Conservation (phyloP, 2,888 invertebrate genomes). For the Actias luna region DNA sequence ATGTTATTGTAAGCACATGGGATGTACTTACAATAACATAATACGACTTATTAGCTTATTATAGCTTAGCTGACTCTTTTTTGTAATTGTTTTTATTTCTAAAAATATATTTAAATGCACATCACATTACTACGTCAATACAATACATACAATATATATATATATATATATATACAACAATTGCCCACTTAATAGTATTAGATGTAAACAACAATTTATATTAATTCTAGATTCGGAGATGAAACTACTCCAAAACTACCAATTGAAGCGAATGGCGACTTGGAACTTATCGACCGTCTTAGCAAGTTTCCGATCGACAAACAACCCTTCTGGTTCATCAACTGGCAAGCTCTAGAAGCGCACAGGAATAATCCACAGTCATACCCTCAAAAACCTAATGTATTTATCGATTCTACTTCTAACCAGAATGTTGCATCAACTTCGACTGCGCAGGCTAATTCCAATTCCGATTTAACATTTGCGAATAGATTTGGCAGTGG, state of each 20-base stretch:
- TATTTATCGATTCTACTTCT: conserved; percentile 39
- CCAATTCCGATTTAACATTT: conserved; percentile 13
- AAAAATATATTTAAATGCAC: too few species aligned
- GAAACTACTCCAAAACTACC: conserved; percentile 76
- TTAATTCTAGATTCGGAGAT: conserved; percentile 56
- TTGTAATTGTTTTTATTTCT: too few species aligned
- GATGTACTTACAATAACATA: too few species aligned
- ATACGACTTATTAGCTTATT: too few species aligned
- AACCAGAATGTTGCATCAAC: conserved; percentile 6
- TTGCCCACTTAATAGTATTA: too few species aligned
- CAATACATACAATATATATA: too few species aligned
- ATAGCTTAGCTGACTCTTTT: too few species aligned
- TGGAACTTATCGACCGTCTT: conserved; percentile 82
- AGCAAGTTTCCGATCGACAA: conserved; percentile 84
- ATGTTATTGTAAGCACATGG: too few species aligned
- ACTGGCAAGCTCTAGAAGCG: conserved; percentile 85
- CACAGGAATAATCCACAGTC: conserved; percentile 71
- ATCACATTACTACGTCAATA: too few species aligned
- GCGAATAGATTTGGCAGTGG: not conserved
- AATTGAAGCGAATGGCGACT: conserved; percentile 85
- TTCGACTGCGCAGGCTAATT: not conserved
- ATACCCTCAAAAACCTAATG: conserved; percentile 56
- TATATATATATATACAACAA: too few species aligned
- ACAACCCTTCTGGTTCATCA: conserved; percentile 88
- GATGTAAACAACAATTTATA: too few species aligned